These are phyloP conservation scores for Eciton burchellii DNA, from an alignment of 1,140 invertebrate genomes.

Conservation along the genomic window DNA sequence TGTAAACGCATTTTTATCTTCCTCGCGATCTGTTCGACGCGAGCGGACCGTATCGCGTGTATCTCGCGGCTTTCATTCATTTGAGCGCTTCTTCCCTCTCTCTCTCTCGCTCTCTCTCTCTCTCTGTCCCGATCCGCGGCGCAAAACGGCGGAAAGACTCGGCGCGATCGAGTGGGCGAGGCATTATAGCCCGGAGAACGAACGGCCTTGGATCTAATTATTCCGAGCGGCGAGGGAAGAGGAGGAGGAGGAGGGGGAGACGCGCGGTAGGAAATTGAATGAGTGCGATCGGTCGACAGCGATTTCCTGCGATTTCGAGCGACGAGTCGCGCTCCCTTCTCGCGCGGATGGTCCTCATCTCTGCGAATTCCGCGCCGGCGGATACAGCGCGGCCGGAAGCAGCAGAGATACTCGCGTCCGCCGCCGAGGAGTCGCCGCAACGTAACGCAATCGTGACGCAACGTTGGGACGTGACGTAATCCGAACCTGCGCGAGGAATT, in stretches of 20 bases:
- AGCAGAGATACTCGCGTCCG: background rate
- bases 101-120: background rate
- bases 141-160: constrained; percentile 64
- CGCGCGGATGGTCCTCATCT: background rate
- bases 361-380: background rate
- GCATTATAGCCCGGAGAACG: constrained; percentile 66
- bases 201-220: constrained; percentile 77
- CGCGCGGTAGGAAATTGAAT: constrained; percentile 60
- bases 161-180: constrained; percentile 64
- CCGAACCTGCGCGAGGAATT: too few species aligned
- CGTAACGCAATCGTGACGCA: background rate
- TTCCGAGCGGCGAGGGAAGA: constrained; percentile 71
- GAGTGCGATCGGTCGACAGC: constrained; percentile 44
- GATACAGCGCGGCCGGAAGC: constrained; percentile 22
- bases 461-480: too few species aligned
- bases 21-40: constrained; percentile 29
- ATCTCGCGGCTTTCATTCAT: too few species aligned
- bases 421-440: background rate
- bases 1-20: constrained; percentile 4
- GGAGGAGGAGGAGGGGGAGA: too few species aligned
- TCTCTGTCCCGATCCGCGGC: background rate
- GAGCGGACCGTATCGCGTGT: too few species aligned
- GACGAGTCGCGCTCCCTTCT: background rate
- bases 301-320: too few species aligned
- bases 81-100: background rate